phyloP scores from a whole-genome alignment of 2,113 vertebrate genomes.

The Trochalopteron elliotii region DNA sequence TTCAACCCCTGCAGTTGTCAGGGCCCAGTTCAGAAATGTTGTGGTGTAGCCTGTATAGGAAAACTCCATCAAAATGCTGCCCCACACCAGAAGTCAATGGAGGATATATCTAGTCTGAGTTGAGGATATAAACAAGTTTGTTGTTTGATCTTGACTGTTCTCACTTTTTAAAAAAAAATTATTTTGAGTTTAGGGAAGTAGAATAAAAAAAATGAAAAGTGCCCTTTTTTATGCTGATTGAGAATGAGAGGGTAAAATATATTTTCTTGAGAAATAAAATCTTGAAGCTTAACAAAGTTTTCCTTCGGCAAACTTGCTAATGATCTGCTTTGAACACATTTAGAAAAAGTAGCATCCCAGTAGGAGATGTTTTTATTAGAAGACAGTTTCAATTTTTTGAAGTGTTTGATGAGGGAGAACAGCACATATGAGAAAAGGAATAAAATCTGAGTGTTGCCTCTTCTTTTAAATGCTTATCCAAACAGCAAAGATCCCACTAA shows the following conservation, averaged over 20 bases:
- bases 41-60: not conserved
- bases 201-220: not conserved
- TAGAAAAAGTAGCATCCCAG: not conserved
- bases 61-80: not conserved
- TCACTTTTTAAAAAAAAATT: not conserved
- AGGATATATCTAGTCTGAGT: not conserved
- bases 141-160: not conserved
- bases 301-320: slow-evolving; percentile 20
- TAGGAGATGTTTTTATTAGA: not conserved
- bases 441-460: not conserved
- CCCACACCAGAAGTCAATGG: not conserved
- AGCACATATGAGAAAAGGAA: not conserved
- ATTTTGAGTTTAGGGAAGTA: too few species aligned
- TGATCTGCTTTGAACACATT: slow-evolving; percentile 29
- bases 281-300: not conserved
- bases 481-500: not conserved
- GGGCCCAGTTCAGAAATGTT: not conserved
- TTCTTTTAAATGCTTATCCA: not conserved
- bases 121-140: not conserved
- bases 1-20: not conserved
- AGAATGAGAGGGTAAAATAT: not conserved
- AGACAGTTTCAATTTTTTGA: not conserved
- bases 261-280: slow-evolving; percentile 1
- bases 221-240: not conserved
- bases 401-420: slow-evolving; percentile 33